These are phyloP conservation scores for Mythimna albipuncta DNA, from an alignment of 2,888 invertebrate genomes.

Conservation along the genomic window DNA sequence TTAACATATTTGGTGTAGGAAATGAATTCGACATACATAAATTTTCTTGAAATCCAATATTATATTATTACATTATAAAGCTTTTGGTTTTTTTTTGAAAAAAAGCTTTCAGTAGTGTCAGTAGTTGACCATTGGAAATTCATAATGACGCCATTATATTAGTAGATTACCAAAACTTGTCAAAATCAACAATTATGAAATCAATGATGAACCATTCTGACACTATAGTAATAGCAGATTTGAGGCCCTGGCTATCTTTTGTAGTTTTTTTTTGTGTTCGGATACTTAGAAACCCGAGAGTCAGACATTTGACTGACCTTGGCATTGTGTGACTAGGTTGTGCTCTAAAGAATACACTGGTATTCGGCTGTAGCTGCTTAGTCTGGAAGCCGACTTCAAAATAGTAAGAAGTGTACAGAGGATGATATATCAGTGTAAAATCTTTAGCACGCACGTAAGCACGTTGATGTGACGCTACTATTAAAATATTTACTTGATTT, in stretches of 20 bases:
- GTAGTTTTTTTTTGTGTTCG: not conserved
- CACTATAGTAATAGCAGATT: too few relatives aligned
- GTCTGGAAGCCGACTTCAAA: not conserved
- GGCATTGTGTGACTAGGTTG: not conserved
- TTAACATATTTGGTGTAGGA: not conserved
- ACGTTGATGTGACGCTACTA: not conserved
- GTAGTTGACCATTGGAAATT: too few relatives aligned
- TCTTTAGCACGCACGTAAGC: not conserved
- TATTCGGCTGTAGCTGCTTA: too few relatives aligned
- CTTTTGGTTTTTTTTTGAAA: not conserved
- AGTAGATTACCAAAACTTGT: too few relatives aligned
- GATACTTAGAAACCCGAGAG: not conserved
- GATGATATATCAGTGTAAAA: not conserved
- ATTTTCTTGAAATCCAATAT: not conserved
- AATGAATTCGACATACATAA: not conserved
- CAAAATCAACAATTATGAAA: too few relatives aligned
- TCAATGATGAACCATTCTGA: too few relatives aligned
- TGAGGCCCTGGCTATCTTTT: too few relatives aligned
- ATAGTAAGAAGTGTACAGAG: not conserved
- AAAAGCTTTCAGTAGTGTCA: too few relatives aligned
- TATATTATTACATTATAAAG: not conserved
- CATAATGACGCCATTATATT: too few relatives aligned
- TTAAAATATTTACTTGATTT: conserved; percentile 7
- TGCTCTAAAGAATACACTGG: not conserved
- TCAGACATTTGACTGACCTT: not conserved